Conservation (phyloP, 2,888 invertebrate genomes). For the Smittia aterrima region DNA sequence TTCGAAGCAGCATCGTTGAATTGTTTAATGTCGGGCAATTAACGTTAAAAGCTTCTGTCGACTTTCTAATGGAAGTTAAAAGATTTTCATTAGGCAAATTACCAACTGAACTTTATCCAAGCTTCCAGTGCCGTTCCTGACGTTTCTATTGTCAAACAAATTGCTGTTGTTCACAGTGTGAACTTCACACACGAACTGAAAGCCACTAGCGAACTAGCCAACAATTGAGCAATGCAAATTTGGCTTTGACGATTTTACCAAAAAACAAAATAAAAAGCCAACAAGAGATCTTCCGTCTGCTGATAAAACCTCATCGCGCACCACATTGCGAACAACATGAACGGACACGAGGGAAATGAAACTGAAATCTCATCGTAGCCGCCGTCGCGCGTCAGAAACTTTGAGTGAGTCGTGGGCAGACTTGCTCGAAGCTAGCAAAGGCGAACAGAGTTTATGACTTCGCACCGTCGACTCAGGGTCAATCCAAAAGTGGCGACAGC, state of each 20-base stretch:
- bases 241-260: neutral
- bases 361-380: constrained; percentile 21
- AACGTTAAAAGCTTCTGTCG: constrained; percentile 8
- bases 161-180: neutral
- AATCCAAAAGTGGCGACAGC: constrained; percentile 29
- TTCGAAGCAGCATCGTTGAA: too few species aligned
- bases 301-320: neutral
- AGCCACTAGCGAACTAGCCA: neutral
- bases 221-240: neutral
- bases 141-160: constrained; percentile 17
- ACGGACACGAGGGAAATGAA: neutral
- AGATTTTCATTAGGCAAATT: constrained; percentile 23
- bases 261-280: neutral
- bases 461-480: constrained; percentile 25
- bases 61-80: neutral
- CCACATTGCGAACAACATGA: neutral
- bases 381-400: constrained; percentile 6
- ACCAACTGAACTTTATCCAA: neutral
- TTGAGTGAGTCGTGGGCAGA: constrained; percentile 28
- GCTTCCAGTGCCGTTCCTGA: neutral
- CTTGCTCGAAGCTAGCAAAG: neutral
- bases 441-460: constrained; percentile 20
- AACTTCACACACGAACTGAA: neutral
- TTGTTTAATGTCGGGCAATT: neutral
- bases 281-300: neutral